These are phyloP conservation scores for Dromococcyx pavoninus DNA, from an alignment of 2,797 vertebrate genomes.

Conservation along the genomic window DNA sequence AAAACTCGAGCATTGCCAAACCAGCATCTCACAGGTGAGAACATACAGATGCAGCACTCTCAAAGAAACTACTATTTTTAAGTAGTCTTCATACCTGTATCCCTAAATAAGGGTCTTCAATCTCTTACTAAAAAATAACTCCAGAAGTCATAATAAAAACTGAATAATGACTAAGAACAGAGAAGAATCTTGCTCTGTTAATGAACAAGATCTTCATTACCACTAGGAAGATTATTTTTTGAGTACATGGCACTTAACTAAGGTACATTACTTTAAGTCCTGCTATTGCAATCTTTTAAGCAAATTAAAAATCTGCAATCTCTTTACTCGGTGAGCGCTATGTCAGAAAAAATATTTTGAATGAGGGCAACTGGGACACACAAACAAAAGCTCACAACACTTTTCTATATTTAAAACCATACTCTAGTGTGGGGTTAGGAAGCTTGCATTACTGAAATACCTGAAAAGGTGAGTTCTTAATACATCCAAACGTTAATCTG, in stretches of 20 bases:
- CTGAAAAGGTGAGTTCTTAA: neutral
- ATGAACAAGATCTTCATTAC: neutral
- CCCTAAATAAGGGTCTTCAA: neutral
- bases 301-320: neutral
- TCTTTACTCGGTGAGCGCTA: neutral
- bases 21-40: neutral
- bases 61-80: neutral
- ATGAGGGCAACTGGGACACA: neutral
- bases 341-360: neutral
- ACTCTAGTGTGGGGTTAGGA: neutral
- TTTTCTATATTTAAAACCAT: neutral
- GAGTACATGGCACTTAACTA: neutral
- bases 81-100: neutral
- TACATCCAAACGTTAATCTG: neutral
- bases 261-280: neutral
- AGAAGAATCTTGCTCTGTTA: neutral
- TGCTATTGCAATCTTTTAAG: neutral
- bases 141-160: neutral
- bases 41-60: neutral
- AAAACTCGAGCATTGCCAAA: neutral
- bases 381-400: neutral
- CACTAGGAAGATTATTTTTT: neutral
- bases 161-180: neutral
- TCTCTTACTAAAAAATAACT: neutral
- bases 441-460: neutral